Base-by-base conservation (phyloP, 2,113 vertebrate genomes). In the Austrofundulus limnaeus region DNA sequence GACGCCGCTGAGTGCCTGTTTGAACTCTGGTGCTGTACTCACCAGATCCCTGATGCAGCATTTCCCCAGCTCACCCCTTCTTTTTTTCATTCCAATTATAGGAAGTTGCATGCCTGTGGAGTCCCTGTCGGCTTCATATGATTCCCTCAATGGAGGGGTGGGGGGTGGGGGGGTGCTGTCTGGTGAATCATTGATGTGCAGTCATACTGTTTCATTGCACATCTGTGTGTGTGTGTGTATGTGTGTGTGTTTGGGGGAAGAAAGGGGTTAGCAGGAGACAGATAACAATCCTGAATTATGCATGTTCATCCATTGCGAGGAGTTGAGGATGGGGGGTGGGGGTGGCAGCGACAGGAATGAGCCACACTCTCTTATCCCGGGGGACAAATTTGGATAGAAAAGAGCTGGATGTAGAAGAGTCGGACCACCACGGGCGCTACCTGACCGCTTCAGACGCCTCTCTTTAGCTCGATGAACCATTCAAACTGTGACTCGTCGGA, bases 211-310 rank as follows among this genome's bases (percentile, higher is more conserved):
- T 87, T 84, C 85, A 86, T 72, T 87, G 82, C 82, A 80, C 73
- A 85, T 85, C 66, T 75, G 62, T 66, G 37, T 52, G 63, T 49
- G 24, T 64, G 55, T 49, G 19, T 43, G 60, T 42, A 63, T 53
- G 64, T 49, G 61, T 58, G 70, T 37, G 51, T 65, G 20, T 77
- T 7, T 42, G 74, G 11, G 16, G 53, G 45, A 24, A 50, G 56
- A 42, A 20, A 53, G 55, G 25, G 81, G 67, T 80, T 77, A 80
- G 81, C 65, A 60, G 75, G 75, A 78, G 70, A 86, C 84, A 75
- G 84, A 85, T 87, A 86, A 86, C 83, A 89, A 80, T 83, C 61
- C 72, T 90, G 85, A 85, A 88, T 90, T 79, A 88, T 90, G 85
- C 78, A 90, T 86, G 80, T 70, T 66, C 52, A 76, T 82, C 87